These are phyloP conservation scores for Alces alces DNA, from an alignment of 2,113 vertebrate genomes.

Conservation along the genomic window DNA sequence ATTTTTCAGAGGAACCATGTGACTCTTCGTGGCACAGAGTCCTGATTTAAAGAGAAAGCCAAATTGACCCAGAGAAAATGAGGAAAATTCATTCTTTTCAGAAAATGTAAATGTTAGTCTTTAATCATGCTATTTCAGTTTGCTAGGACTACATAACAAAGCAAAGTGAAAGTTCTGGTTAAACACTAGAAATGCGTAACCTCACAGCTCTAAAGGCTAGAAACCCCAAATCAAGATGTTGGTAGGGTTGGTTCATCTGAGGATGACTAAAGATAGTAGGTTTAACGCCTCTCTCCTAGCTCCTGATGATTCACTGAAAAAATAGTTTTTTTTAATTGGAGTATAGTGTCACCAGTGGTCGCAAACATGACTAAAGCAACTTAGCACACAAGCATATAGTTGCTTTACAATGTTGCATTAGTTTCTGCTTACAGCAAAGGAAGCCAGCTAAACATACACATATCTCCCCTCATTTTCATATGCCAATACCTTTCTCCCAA, in stretches of 20 bases:
- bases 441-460: not conserved
- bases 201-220: not conserved
- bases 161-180: not conserved
- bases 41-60: not conserved
- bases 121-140: not conserved
- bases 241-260: not conserved
- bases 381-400: not conserved
- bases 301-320: not conserved
- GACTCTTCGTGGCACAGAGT: not conserved
- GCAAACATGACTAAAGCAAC: not conserved
- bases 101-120: not conserved
- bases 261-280: not conserved
- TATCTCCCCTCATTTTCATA: not conserved
- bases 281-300: not conserved
- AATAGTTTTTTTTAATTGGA: not conserved
- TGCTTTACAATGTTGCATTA: not conserved
- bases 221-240: not conserved
- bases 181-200: not conserved
- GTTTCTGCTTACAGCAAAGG: not conserved
- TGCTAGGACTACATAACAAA: not conserved
- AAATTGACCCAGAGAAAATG: not conserved
- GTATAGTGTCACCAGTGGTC: not conserved
- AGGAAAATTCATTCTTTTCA: not conserved
- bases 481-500: not conserved
- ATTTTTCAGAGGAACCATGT: not conserved